Evolutionary conservation across 1,140 invertebrate species (phyloP).

Genomic region (Caerostris extrusa): DNA sequence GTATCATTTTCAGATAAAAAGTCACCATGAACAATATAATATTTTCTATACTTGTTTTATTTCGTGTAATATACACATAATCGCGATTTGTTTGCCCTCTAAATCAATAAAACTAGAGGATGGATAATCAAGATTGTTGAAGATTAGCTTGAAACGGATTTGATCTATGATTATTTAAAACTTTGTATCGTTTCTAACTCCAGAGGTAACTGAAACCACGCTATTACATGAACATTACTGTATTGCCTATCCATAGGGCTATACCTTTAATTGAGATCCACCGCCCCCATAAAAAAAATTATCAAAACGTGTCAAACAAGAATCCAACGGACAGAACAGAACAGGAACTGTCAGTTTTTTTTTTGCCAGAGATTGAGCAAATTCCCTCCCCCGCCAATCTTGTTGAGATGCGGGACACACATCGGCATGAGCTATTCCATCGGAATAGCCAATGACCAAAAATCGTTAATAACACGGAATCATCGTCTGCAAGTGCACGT

Average conservation of each 20-base stretch:
- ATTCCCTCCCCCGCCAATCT: not conserved
- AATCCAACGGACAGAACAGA: not conserved
- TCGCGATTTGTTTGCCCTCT: too few species aligned
- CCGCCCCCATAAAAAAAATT: not conserved
- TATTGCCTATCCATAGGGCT: too few species aligned
- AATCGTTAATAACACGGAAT: constrained; percentile 7
- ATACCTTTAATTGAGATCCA: not conserved
- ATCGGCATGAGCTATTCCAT: not conserved
- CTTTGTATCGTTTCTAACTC: too few species aligned
- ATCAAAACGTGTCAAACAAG: not conserved
- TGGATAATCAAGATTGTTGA: too few species aligned
- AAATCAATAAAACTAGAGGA: too few species aligned
- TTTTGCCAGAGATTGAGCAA: not conserved
- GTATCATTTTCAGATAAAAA: too few species aligned
- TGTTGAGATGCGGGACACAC: constrained; percentile 25
- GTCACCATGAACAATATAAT: too few species aligned
- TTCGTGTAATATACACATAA: too few species aligned
- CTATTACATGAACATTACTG: not conserved
- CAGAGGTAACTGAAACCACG: too few species aligned
- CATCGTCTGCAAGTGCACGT: constrained; percentile 25
- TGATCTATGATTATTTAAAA: too few species aligned
- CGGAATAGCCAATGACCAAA: constrained; percentile 48
- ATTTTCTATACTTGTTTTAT: too few species aligned
- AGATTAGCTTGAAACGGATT: too few species aligned
- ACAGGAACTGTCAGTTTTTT: not conserved